Base-by-base conservation (phyloP, 1,140 invertebrate species). In the Eufriesea mexicana region DNA sequence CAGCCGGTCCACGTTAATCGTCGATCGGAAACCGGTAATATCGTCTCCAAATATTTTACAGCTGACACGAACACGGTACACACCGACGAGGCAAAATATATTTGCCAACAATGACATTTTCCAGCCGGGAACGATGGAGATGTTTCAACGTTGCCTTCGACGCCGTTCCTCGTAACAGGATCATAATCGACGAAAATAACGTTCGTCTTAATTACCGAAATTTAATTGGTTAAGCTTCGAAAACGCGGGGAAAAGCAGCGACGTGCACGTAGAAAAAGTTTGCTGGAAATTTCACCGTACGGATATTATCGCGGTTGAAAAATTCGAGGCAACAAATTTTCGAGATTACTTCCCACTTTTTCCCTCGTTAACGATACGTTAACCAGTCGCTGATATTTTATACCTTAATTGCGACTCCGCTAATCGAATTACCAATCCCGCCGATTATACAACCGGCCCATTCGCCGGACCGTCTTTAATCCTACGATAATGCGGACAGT, bases 21-120 rank as follows among this genome's bases (percentile, higher is more conserved):
- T 51, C 71, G 71, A 74, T 81, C 79, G 79, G 55, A 57, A 81
- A 81, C 51, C 61, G 51, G 72, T 81, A 81, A 81, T 81, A 81
- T 66, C 72, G 72, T 73, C 71, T 75, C 20, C n/a, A 75, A 81
- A 81, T 81, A 81, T 75, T 75, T 81, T 54, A 35, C 28, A 20
- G 42, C 23, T 45, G 18, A 54, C 59, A 54, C 59, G 25, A 35
- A n/a, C 59, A 20, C 25, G 25, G 8, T n/a, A 55, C 6, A 72
- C 78, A 18, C 35, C 18, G 18, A 23, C 5, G 35, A 9, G 9
- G 4, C 5, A 49, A 42, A 4, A 20, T 1, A 35, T 35, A 35
- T 35, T 35, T 35, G 4, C 35, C 35, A 4, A 8, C 12, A 35
- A 12, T 70, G 42, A 25, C 1, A 20, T 16, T 49, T 20, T 5